phyloP scores from a whole-genome alignment of 23 tunicate species.

The Ciona savignyi region DNA sequence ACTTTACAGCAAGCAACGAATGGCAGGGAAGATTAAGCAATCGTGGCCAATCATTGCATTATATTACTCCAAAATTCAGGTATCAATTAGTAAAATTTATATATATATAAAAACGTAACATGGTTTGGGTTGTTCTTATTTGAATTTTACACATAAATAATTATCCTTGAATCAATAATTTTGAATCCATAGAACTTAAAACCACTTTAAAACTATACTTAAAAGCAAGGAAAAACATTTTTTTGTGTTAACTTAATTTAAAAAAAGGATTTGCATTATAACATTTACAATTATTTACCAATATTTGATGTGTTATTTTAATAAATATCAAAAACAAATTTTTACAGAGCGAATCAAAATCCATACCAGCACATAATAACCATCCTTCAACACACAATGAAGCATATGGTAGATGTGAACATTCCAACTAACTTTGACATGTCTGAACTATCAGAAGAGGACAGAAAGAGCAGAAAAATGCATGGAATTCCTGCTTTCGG shows the following conservation, averaged over 20 bases:
- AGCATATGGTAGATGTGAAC: conserved; percentile 21
- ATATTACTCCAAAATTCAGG: conserved; percentile 25
- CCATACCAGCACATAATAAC: conserved; percentile 72
- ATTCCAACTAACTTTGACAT: not conserved
- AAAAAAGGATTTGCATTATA: no score
- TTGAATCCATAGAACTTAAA: no score
- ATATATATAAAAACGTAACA: no score
- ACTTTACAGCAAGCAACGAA: conserved; percentile 93
- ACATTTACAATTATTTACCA: not conserved
- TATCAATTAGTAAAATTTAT: no score
- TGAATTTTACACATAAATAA: no score
- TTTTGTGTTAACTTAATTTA: no score
- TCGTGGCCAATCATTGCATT: conserved; percentile 72
- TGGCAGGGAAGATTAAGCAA: conserved; percentile 81
- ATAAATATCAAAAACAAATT: not conserved
- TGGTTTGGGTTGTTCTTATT: no score
- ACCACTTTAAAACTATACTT: no score
- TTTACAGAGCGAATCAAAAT: conserved; percentile 18
- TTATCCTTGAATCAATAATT: no score
- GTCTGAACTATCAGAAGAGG: not conserved
- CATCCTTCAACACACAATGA: conserved; percentile 59
- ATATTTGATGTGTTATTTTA: not conserved
- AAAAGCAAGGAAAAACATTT: no score
- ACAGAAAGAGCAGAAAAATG: not conserved
- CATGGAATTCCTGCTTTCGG: conserved; percentile 69